Evolutionary conservation across 2,888 invertebrate species (phyloP), one percentile per base, ranked within the genome.

Genomic region (Brachycybe producta): DNA sequence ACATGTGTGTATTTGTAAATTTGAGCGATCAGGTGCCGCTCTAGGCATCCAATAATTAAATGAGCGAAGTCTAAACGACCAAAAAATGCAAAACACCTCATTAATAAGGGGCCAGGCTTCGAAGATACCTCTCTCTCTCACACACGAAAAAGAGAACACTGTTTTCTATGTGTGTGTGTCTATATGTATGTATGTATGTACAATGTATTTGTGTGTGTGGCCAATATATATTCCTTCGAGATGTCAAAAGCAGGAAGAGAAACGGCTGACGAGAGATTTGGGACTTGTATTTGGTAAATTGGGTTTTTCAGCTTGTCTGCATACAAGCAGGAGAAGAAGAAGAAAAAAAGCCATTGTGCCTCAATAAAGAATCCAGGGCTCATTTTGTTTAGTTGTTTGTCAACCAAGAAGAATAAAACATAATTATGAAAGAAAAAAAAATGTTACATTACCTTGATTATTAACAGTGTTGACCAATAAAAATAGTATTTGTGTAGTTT

Each of bases 1-100:
- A n/a, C n/a, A n/a, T n/a, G n/a, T n/a, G n/a, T n/a, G n/a, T n/a
- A n/a, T n/a, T n/a, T n/a, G n/a, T n/a, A n/a, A n/a, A n/a, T n/a
- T n/a, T n/a, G n/a, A n/a, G 42, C 42, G 42, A 42, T 52, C 52
- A 52, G 52, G 52, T 52, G 52, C 47, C 44, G 47, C 47, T 47
- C 17, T 21, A 27, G 30, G 38, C 52, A 28, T 28, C 34, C 41
- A 34, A 42, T 52, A 52, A 52, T 52, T 52, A 52, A 52, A 47
- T 42, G 39, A n/a, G 26, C 23, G 27, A 7, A n/a, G 44, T 40
- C 46, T 40, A 38, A 52, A 52, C 41, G 52, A 52, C 40, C 47
- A 52, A 52, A 52, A 52, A 52, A 52, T 52, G 52, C 52, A 52
- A 52, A 52, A 35, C 34, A 47, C 30, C 23, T 47, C 52, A 52